A percentile compares a stretch with the other conserved stretches of the same genome.
Evolutionary conservation across 2,113 vertebrate species (phyloP).

Genomic region (Beaufortia kweichowensis): DNA sequence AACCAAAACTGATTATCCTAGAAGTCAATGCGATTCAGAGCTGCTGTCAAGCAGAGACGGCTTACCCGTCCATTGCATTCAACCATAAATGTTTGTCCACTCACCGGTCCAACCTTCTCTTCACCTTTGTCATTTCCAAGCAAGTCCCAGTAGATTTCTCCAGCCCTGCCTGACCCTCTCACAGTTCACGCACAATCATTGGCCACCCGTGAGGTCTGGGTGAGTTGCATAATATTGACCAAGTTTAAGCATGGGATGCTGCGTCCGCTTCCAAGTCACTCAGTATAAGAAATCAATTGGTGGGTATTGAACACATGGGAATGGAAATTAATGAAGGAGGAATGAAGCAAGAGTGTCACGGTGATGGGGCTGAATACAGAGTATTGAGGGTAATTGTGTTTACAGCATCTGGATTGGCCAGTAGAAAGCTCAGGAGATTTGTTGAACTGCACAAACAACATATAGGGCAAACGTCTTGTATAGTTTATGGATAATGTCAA

Average conservation of each 20-base stretch:
- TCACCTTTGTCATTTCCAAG: constrained; percentile 29
- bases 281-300: constrained; percentile 8
- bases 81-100: not conserved
- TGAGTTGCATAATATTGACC: constrained; percentile 17
- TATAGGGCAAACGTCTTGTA: not conserved
- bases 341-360: not conserved
- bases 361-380: constrained; percentile 11
- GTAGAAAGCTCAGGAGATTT: constrained; percentile 9
- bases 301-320: not conserved
- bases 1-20: not conserved
- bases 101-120: constrained; percentile 2
- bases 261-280: constrained; percentile 17
- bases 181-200: constrained; percentile 19
- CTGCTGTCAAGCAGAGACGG: constrained; percentile 22
- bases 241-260: constrained; percentile 5
- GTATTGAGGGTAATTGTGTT: constrained; percentile 2
- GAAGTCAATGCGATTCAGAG: constrained; percentile 11
- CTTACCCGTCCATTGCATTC: constrained; percentile 1
- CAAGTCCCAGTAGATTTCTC: constrained; percentile 24
- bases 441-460: not conserved
- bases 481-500: constrained; percentile 13
- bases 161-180: not conserved
- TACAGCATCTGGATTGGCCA: not conserved
- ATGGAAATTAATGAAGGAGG: not conserved
- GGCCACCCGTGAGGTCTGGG: not conserved